Evolutionary conservation across 2,113 vertebrate genomes (phyloP).

Genomic region (Amazona vittata): DNA sequence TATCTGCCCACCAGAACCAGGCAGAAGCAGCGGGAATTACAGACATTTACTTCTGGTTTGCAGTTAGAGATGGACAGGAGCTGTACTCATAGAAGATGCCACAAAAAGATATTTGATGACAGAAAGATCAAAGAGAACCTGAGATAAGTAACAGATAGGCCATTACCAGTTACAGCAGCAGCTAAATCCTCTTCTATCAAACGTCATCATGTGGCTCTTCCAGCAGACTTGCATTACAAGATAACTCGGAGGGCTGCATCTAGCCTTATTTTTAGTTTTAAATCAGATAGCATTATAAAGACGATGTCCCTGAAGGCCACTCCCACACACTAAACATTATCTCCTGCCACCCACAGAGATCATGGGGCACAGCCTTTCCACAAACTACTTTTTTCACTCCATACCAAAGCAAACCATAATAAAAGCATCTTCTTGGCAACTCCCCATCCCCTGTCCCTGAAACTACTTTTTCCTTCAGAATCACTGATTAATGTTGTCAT

Average conservation of each 20-base stretch:
- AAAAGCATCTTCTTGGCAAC: neutral
- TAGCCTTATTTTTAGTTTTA: constrained; percentile 49
- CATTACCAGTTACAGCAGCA: neutral
- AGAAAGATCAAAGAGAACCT: neutral
- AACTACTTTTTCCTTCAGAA: neutral
- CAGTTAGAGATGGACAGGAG: neutral
- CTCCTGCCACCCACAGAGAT: constrained; percentile 26
- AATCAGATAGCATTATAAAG: constrained; percentile 41
- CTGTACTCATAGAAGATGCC: neutral
- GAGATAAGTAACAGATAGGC: neutral
- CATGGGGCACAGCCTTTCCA: neutral
- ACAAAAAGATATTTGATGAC: neutral
- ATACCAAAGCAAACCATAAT: neutral
- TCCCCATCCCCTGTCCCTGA: neutral
- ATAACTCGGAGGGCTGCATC: neutral
- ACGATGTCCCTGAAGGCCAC: constrained; percentile 20
- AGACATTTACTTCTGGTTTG: neutral
- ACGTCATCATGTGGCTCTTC: neutral
- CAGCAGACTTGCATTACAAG: neutral
- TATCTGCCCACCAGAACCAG: neutral
- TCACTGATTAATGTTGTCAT: neutral
- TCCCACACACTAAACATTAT: constrained; percentile 28
- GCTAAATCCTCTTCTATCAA: neutral
- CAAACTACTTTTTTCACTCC: neutral
- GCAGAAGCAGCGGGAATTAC: neutral